Conservation (phyloP, 1,140 invertebrate genomes). For the Gonatopus flavifemur region DNA sequence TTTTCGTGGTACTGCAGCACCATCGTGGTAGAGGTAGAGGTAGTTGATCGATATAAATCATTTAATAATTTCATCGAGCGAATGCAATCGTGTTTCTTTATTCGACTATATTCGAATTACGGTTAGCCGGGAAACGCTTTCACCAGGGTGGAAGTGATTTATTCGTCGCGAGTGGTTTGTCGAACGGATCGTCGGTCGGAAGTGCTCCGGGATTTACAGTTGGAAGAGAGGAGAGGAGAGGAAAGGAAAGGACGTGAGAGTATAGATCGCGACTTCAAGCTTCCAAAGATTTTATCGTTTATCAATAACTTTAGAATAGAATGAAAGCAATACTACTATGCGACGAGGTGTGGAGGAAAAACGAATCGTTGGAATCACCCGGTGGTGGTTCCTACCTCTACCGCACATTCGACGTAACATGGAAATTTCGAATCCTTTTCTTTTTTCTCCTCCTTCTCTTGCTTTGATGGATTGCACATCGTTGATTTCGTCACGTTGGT, state of each 20-base stretch:
- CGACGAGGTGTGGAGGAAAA: slow-evolving; percentile 11
- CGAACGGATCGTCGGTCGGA: slow-evolving; percentile 40
- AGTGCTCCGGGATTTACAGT: slow-evolving; percentile 42
- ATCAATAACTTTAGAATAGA: slow-evolving; percentile 45
- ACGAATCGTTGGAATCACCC: no score
- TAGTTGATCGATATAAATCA: no score
- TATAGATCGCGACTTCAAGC: slow-evolving; percentile 38
- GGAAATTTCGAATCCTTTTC: no score
- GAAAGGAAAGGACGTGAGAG: no score
- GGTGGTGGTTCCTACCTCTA: no score
- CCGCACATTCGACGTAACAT: no score
- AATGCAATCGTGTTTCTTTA: slow-evolving; percentile 28
- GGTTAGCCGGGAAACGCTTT: slow-evolving; percentile 25
- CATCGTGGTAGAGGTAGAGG: slow-evolving; percentile 11
- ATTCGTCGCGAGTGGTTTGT: slow-evolving; percentile 46
- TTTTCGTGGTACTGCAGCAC: no score
- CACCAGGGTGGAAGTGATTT: slow-evolving; percentile 36
- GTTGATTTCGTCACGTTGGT: no score
- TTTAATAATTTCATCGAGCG: no score
- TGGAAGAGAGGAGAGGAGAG: no score
- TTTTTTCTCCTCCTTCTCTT: no score
- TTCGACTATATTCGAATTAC: slow-evolving; percentile 28
- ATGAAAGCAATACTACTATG: slow-evolving; percentile 21
- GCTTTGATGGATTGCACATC: no score
- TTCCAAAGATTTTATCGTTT: slow-evolving; percentile 51